Evolutionary conservation across 2,113 vertebrate genomes (phyloP).

Genomic region (Donacobius atricapilla): DNA sequence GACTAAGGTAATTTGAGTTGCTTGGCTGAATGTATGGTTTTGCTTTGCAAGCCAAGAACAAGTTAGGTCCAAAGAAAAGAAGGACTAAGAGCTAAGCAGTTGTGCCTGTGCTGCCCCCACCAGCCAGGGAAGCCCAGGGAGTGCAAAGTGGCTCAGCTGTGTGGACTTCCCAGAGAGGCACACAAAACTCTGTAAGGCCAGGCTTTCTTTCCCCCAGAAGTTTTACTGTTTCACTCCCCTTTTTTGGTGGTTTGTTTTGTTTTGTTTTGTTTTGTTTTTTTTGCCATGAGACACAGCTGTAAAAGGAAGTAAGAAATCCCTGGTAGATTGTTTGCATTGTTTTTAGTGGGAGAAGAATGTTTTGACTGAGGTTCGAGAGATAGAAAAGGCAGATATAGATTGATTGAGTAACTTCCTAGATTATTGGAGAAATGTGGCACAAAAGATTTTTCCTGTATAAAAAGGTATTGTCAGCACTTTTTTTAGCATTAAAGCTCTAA

Average conservation of each 20-base stretch:
- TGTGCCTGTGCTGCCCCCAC: neutral
- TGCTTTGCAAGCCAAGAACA: neutral
- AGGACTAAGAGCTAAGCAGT: neutral
- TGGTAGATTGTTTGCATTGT: neutral
- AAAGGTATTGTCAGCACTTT: neutral
- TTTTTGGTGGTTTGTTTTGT: too few species aligned
- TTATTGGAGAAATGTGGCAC: neutral
- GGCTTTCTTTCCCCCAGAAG: neutral
- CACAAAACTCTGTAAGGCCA: neutral
- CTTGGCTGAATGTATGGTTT: neutral
- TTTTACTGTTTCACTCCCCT: neutral
- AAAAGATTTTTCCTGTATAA: neutral
- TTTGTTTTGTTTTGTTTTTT: too few species aligned
- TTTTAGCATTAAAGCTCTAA: neutral
- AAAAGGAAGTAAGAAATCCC: neutral
- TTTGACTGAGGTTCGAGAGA: neutral
- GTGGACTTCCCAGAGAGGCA: neutral
- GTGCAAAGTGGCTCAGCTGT: neutral
- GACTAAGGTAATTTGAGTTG: neutral
- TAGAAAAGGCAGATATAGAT: neutral
- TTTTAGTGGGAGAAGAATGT: neutral
- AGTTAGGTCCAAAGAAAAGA: neutral
- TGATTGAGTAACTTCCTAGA: neutral
- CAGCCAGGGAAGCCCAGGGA: neutral
- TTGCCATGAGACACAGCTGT: neutral